Percentiles rank a stretch among this genome's conserved stretches.
phyloP scores from a whole-genome alignment of 2,113 vertebrate species.

The Oenanthe melanoleuca region DNA sequence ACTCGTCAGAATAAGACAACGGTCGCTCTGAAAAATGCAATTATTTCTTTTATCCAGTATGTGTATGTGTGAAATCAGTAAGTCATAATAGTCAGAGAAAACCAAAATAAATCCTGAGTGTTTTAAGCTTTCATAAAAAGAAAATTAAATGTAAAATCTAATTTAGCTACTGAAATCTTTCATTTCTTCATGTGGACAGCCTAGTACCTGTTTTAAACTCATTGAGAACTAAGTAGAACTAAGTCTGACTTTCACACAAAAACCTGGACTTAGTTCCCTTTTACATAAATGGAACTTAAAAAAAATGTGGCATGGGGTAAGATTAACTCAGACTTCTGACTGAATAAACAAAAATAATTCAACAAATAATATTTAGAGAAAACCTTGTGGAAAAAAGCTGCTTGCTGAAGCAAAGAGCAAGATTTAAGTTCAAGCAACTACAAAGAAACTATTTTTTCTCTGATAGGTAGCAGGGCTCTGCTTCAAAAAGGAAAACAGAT shows the following conservation, averaged over 20 bases:
- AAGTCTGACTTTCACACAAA: not conserved
- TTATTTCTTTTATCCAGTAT: not conserved
- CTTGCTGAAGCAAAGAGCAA: not conserved
- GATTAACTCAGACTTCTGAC: not conserved
- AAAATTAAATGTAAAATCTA: not conserved
- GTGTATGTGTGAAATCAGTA: rapidly evolving
- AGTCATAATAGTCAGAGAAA: not conserved
- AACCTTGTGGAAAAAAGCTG: not conserved
- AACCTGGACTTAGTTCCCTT: not conserved
- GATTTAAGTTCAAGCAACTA: not conserved
- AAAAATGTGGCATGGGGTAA: not conserved
- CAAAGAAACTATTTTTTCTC: not conserved
- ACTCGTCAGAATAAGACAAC: conserved; percentile 98
- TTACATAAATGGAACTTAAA: not conserved
- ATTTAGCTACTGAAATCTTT: not conserved
- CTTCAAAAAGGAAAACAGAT: not conserved
- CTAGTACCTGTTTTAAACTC: not conserved
- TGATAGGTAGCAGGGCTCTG: not conserved
- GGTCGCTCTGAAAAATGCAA: conserved; percentile 85
- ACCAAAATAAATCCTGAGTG: not conserved
- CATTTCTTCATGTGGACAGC: not conserved
- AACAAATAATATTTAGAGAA: not conserved
- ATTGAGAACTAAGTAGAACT: not conserved
- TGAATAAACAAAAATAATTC: not conserved
- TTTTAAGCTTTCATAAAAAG: not conserved